Conservation (phyloP, 2,888 invertebrate genomes). For the Melieria picta region DNA sequence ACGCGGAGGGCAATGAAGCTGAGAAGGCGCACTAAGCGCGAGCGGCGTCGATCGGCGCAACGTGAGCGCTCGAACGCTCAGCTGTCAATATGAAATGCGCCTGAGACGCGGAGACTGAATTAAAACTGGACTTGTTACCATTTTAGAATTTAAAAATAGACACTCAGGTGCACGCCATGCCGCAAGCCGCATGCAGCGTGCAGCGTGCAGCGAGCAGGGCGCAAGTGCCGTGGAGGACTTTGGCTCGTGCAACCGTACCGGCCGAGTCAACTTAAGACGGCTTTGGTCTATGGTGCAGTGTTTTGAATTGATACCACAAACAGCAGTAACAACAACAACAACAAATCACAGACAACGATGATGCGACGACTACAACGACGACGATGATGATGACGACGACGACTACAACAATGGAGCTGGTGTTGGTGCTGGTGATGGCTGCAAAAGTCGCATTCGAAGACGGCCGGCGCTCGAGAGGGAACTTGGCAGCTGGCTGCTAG, state of each 20-base stretch:
- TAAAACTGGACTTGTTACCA: constrained; percentile 37
- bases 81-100: constrained; percentile 15
- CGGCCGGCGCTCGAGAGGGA: neutral
- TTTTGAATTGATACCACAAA: constrained; percentile 20
- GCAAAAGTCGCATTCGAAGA: too few species aligned
- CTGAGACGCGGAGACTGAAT: constrained; percentile 18
- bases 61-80: neutral
- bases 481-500: too few species aligned
- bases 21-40: too few species aligned
- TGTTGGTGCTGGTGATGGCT: neutral
- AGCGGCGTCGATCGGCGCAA: neutral
- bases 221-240: neutral
- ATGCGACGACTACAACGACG: constrained; percentile 1
- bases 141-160: constrained; percentile 39
- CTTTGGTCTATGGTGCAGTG: constrained; percentile 13
- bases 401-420: neutral
- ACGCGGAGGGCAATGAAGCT: neutral
- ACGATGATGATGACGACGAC: neutral
- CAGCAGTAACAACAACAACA: constrained; percentile 14
- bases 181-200: neutral
- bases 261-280: too few species aligned
- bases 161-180: constrained; percentile 27
- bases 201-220: neutral
- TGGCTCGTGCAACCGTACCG: too few species aligned
- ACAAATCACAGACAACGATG: neutral